These are phyloP conservation scores for Vulpes lagopus DNA, from an alignment of 2,113 vertebrate species.

Conservation along the genomic window DNA sequence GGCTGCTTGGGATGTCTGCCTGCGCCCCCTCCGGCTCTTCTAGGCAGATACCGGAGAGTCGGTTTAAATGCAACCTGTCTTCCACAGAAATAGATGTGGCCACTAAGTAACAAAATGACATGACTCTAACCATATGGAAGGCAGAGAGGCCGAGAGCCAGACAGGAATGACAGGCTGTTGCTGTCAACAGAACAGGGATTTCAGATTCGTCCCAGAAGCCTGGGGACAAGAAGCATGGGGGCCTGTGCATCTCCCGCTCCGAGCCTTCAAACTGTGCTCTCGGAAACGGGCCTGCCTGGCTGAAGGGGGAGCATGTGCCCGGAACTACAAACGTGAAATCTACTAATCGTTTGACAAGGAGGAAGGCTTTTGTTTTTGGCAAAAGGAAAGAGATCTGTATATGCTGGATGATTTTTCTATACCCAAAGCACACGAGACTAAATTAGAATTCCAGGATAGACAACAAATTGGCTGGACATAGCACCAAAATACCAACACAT, in stretches of 20 bases:
- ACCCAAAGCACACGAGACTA: constrained; percentile 69
- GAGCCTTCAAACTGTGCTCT: constrained; percentile 60
- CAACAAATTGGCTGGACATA: constrained; percentile 56
- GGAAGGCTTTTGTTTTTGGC: constrained; percentile 81
- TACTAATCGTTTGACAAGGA: constrained; percentile 63
- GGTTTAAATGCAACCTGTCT: background rate
- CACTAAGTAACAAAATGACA: background rate
- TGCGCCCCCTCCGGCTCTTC: background rate
- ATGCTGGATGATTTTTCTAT: background rate
- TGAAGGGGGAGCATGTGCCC: background rate
- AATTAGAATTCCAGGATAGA: constrained; percentile 47
- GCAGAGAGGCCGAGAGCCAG: background rate
- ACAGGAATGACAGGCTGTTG: background rate
- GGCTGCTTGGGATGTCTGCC: background rate
- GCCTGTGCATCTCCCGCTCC: constrained; percentile 48
- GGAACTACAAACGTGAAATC: constrained; percentile 54
- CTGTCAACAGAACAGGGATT: background rate
- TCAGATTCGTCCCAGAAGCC: background rate
- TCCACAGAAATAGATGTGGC: background rate
- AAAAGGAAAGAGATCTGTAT: constrained; percentile 48
- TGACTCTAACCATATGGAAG: background rate
- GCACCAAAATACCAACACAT: constrained; percentile 71
- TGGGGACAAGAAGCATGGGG: constrained; percentile 15
- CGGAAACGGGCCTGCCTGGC: constrained; percentile 63
- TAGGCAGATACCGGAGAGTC: constrained; percentile 38